Conservation (phyloP, 2,113 vertebrate genomes). For the Bufo gargarizans region DNA sequence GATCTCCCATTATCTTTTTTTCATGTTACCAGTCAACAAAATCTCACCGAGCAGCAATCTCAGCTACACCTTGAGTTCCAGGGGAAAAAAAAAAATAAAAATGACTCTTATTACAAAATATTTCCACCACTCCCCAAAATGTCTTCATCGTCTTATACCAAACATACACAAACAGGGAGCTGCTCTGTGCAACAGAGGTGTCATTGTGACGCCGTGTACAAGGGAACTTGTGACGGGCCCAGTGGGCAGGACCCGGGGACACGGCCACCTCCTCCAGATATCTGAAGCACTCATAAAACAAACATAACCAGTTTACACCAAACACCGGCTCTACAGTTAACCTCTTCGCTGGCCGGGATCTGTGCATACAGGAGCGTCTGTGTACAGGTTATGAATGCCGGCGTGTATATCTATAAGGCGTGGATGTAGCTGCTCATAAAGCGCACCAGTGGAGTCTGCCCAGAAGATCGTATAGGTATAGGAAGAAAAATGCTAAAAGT, state of each 20-base stretch:
- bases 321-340: slow-evolving; percentile 27
- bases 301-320: slow-evolving; percentile 57
- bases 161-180: slow-evolving; percentile 30
- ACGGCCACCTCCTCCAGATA: slow-evolving; percentile 45
- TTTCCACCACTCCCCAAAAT: slow-evolving; percentile 23
- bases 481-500: too few relatives aligned
- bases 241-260: slow-evolving; percentile 15
- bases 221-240: slow-evolving; percentile 39
- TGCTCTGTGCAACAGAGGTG: slow-evolving; percentile 32
- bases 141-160: neutral
- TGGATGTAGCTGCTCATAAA: neutral
- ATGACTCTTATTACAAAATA: neutral
- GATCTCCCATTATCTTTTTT: neutral
- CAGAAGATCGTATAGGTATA: neutral
- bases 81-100: neutral
- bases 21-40: neutral
- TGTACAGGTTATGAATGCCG: slow-evolving; percentile 2
- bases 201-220: slow-evolving; percentile 41
- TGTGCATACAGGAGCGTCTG: neutral
- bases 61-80: slow-evolving; percentile 5
- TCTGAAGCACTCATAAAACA: slow-evolving; percentile 48
- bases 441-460: neutral
- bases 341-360: slow-evolving; percentile 7
- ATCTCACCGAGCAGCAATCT: too few relatives aligned
- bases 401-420: neutral